Evolutionary conservation across 2,113 vertebrate genomes (phyloP), one percentile per base, ranked within the genome.

Genomic region (Pelmatolapia mariae): DNA sequence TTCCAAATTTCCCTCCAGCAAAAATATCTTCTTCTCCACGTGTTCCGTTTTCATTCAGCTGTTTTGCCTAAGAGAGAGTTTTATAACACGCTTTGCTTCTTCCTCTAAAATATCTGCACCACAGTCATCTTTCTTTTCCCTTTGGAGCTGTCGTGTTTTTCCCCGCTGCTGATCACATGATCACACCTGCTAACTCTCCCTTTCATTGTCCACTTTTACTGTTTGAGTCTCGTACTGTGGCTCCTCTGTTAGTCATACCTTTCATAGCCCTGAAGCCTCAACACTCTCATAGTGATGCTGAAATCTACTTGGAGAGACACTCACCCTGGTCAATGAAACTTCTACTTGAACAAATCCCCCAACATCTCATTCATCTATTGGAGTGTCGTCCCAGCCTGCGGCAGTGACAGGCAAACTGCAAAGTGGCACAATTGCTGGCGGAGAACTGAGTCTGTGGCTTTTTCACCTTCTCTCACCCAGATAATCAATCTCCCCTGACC

Each of bases 401-500:
- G 82, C 53, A 43, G 71, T 24, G 16, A 71, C 68, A 79, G 38
- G 38, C 45, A 59, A 86, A 36, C 85, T 80, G 80, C 31, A 85
- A 38, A 84, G 80, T 47, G 83, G 15, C 86, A 82, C 80, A 52
- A 50, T 63, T 24, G 78, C 56, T 22, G n/a, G 13, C 10, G 22
- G 40, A 68, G 56, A 68, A 56, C 81, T 31, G 22, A 36, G 47
- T 73, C 31, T 81, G 40, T 83, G 82, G 53, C 57, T 84, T 54
- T 76, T 90, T 88, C 61, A 71, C 54, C 78, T 83, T 56, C 71
- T 81, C 71, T 71, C 80, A 79, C 86, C 80, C 29, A 45, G 40
- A 80, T 54, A 54, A 87, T 85, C 81, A 85, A 68, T 84, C 87
- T 86, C 63, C 56, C 71, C 82, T 89, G 81, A 91, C 85, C 91